Evolutionary conservation across 2,797 vertebrate species (phyloP).

Genomic region (Trachurus trachurus): DNA sequence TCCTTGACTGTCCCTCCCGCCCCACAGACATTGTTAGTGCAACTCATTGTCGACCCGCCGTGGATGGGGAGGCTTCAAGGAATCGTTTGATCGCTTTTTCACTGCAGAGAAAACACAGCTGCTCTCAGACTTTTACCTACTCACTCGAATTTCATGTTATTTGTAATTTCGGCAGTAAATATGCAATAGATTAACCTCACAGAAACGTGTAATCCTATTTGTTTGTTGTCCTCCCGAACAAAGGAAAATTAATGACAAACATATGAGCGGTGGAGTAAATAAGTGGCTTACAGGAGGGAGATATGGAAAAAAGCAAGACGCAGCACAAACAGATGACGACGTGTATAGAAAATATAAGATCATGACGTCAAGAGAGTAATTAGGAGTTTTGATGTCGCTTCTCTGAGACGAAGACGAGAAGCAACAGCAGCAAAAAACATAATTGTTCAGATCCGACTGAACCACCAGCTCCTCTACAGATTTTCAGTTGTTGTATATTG

Average conservation of each 20-base stretch:
- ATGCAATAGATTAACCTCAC: background rate
- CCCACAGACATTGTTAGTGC: background rate
- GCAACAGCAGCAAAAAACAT: background rate
- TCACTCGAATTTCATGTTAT: background rate
- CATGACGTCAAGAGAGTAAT: background rate
- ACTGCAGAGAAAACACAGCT: background rate
- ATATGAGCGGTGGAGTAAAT: too few relatives aligned
- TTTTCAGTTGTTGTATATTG: background rate
- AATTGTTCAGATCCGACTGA: background rate
- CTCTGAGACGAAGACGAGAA: background rate
- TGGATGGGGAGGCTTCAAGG: background rate
- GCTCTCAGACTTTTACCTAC: background rate
- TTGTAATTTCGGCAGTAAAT: background rate
- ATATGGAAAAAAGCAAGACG: too few relatives aligned
- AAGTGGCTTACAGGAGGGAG: too few relatives aligned
- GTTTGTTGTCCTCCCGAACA: background rate
- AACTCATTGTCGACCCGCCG: background rate
- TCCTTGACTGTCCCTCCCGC: background rate
- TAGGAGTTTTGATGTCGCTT: too few relatives aligned
- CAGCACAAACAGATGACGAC: background rate
- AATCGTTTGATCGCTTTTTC: background rate
- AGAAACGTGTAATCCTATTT: background rate
- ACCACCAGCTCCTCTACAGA: background rate
- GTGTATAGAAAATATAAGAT: background rate
- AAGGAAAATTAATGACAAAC: too few relatives aligned